Percentiles rank a stretch among this genome's conserved stretches.
phyloP scores from a whole-genome alignment of 2,113 vertebrate species.

The Hippolais icterina region DNA sequence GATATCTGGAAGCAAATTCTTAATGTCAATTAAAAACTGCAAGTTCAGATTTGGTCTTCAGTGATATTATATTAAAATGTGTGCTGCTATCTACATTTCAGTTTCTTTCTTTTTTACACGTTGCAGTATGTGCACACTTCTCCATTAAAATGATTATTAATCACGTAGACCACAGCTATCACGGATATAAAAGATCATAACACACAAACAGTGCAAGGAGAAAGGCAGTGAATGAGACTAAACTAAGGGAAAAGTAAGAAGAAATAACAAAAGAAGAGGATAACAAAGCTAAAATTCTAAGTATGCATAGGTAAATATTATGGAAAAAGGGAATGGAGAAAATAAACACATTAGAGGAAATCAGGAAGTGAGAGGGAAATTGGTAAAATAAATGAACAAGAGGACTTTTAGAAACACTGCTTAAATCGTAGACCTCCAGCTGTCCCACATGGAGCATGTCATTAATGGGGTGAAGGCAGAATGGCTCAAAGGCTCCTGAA shows the following conservation, averaged over 20 bases:
- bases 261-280: background rate
- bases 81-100: background rate
- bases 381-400: background rate
- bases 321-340: background rate
- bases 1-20: background rate
- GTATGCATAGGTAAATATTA: background rate
- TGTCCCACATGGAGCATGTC: background rate
- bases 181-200: background rate
- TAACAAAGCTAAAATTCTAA: background rate
- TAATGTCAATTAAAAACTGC: background rate
- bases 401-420: background rate
- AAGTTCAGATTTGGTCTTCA: background rate
- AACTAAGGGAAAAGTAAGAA: background rate
- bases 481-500: background rate
- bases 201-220: background rate
- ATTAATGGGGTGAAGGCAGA: background rate
- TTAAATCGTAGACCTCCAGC: background rate
- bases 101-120: background rate
- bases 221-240: background rate
- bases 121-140: background rate
- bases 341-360: background rate
- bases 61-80: background rate
- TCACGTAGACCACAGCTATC: background rate
- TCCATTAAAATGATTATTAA: background rate
- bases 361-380: background rate